phyloP scores from a whole-genome alignment of 30 jellyfish, hydroid and myxozoan genomes.

The Aurelia aurita complex sp. Pacific region DNA sequence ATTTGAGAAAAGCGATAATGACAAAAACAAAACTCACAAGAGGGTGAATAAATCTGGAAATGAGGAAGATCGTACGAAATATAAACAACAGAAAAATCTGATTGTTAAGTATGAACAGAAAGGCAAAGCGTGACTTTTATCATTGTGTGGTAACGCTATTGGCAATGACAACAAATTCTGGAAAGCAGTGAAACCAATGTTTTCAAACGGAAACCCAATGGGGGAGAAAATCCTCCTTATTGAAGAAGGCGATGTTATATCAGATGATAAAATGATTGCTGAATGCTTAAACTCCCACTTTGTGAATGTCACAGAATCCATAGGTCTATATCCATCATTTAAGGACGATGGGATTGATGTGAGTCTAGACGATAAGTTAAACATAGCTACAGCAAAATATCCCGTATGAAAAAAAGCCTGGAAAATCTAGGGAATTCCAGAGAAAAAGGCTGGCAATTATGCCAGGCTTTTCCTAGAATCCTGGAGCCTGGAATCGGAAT shows the following conservation, averaged over 20 bases:
- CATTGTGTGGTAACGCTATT: constrained; percentile 37
- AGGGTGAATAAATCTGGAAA: constrained; percentile 26
- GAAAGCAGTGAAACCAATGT: constrained; percentile 57
- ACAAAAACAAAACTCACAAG: constrained; percentile 12
- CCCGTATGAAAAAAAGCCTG: too few relatives aligned
- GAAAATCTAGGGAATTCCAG: too few relatives aligned
- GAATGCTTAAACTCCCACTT: constrained; percentile 53
- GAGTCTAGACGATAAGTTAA: constrained; percentile 37
- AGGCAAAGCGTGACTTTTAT: constrained; percentile 40
- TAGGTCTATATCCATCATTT: constrained; percentile 37
- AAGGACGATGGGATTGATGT: constrained; percentile 20
- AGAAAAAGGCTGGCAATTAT: too few relatives aligned
- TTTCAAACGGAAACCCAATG: constrained; percentile 50
- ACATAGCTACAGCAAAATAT: constrained; percentile 24
- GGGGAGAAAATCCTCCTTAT: constrained; percentile 41
- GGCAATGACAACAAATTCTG: constrained; percentile 41
- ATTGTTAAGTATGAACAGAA: constrained; percentile 34
- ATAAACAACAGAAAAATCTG: constrained; percentile 1
- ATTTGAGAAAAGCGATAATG: too few relatives aligned
- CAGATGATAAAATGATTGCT: constrained; percentile 43
- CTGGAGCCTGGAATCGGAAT: too few relatives aligned
- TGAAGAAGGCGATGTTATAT: neutral
- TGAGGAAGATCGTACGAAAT: constrained; percentile 6
- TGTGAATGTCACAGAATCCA: constrained; percentile 40
- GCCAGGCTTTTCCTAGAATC: too few relatives aligned